phyloP scores from a whole-genome alignment of 2,888 invertebrate species.

The Balanococcus diminutus region DNA sequence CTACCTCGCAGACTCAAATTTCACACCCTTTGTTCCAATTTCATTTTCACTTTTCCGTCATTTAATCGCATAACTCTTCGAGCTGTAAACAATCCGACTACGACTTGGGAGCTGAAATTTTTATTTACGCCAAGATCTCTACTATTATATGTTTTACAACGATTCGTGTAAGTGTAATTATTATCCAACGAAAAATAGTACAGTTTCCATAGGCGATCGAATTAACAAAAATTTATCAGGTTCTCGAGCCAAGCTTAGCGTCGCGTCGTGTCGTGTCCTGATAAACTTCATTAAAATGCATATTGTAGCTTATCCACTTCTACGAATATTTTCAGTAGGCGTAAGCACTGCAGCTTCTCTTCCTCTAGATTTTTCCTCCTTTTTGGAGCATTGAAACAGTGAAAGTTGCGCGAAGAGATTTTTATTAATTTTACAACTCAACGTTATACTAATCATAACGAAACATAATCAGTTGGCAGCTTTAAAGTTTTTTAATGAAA shows the following conservation, averaged over 20 bases:
- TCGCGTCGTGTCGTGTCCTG: too few relatives aligned
- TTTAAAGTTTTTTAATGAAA: neutral
- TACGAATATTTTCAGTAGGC: neutral
- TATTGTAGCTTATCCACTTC: neutral
- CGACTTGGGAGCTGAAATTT: neutral
- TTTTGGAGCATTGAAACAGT: neutral
- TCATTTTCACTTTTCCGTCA: neutral
- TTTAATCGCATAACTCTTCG: neutral
- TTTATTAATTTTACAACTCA: neutral
- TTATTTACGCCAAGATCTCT: neutral
- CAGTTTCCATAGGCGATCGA: neutral
- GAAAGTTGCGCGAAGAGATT: neutral
- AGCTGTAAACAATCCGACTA: neutral
- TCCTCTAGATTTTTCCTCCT: neutral
- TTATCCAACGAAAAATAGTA: too few relatives aligned
- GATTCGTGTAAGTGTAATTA: too few relatives aligned
- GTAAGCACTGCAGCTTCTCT: neutral
- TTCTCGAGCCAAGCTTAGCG: neutral
- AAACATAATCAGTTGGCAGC: neutral
- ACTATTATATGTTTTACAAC: neutral
- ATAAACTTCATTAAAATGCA: neutral
- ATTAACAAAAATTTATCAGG: neutral
- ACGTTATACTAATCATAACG: neutral
- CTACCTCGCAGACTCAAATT: neutral
- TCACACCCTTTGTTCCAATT: neutral